A percentile compares a stretch with the other conserved stretches of the same genome.
phyloP scores from a whole-genome alignment of 2,113 vertebrate species.

The Carassius carassius region DNA sequence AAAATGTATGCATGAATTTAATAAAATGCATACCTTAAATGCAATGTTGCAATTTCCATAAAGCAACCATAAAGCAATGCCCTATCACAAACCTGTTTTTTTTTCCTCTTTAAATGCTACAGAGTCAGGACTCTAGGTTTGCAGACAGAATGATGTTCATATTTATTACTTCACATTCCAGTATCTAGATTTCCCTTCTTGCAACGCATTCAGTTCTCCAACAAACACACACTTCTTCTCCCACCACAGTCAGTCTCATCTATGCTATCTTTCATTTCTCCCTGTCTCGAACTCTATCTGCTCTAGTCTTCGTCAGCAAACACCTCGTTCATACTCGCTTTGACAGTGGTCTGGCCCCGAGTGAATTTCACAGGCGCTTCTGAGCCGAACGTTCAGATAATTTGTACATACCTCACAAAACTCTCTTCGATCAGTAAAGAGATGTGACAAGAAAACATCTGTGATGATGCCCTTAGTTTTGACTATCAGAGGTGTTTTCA shows the following conservation, averaged over 20 bases:
- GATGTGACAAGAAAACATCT: background rate
- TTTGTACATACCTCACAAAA: background rate
- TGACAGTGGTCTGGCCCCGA: conserved; percentile 40
- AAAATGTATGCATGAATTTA: background rate
- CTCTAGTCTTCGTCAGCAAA: conserved; percentile 36
- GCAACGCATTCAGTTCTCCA: background rate
- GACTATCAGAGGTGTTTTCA: background rate
- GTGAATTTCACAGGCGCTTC: conserved; percentile 38
- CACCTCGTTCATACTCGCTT: conserved; percentile 52
- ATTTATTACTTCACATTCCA: background rate
- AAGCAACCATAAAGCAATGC: too few species aligned
- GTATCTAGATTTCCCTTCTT: background rate
- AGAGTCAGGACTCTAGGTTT: background rate
- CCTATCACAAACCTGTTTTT: too few species aligned
- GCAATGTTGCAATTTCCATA: too few species aligned
- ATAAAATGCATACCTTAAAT: background rate
- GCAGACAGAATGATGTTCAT: background rate
- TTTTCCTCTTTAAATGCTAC: background rate
- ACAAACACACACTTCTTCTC: conserved; percentile 16
- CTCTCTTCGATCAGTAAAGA: background rate
- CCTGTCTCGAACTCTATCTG: conserved; percentile 44
- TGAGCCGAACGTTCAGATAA: background rate
- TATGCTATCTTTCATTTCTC: conserved; percentile 38
- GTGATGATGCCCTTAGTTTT: too few species aligned
- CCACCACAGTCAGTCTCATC: background rate